Evolutionary conservation across 1,140 invertebrate species (phyloP), one percentile per base, ranked within the genome.

Genomic region (Sycobia sp.): DNA sequence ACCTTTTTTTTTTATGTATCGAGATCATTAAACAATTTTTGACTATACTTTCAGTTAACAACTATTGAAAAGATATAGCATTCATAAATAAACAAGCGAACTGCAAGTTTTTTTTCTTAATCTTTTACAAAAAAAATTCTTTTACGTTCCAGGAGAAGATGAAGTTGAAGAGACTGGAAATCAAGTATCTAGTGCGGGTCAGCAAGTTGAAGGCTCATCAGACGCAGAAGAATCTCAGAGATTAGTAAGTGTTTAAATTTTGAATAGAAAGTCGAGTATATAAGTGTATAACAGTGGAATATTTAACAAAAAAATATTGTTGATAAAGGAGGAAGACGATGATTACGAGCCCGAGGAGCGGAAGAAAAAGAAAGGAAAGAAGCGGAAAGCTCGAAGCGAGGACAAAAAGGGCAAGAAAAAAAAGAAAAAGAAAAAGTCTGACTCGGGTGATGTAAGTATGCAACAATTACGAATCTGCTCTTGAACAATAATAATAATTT

Each of bases 341-440:
- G 91, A 93, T 73, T 93, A 92, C 72, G 91, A 93, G 73, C 90
- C 90, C 36, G 91, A 93, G 76, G 91, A 92, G 81, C 85, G 90
- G 66, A 93, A 93, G 75, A 92, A 93, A 78, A 94, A 94, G 71
- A 95, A 95, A 72, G 92, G 91, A 5, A 96, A 96, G 77, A 96
- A 96, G 76, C 86, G 93, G 70, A 95, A 94, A 85, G 91, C 90
- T 20, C 85, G 89, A 69, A 89, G 92, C 67, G 92, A 94, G 73
- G 90, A 93, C 60, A 93, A 94, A 72, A 94, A 94, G 72, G 91
- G 91, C 29, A 94, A 93, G 79, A 94, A 94, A 77, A 91, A 92
- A 76, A 96, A 95, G 84, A 95, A 95, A 84, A 94, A 93, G 85
- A 91, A 92, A 83, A 93, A 92, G 83, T 91, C 91, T 81, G 93